Conservation (phyloP, 2,113 vertebrate genomes). For the Columba livia region DNA sequence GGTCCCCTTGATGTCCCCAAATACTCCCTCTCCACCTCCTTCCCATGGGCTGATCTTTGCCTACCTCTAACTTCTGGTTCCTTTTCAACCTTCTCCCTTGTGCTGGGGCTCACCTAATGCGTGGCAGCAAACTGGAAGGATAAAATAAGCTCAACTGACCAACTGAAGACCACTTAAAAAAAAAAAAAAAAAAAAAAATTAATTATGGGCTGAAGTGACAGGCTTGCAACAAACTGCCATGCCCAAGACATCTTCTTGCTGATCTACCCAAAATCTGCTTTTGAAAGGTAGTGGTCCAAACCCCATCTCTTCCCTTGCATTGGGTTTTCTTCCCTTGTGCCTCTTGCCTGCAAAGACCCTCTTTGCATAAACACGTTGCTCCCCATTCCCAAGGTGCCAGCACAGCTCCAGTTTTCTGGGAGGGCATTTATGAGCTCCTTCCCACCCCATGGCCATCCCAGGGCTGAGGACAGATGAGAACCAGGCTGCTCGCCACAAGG, state of each 20-base stretch:
- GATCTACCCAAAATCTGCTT: not conserved
- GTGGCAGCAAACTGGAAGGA: not conserved
- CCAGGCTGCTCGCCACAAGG: not conserved
- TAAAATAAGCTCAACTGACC: not conserved
- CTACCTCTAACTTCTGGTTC: not conserved
- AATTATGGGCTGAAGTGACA: not conserved
- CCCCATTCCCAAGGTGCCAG: fast-evolving
- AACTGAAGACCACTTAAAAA: not conserved
- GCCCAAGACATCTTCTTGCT: not conserved
- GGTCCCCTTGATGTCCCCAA: not conserved
- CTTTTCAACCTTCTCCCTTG: not conserved
- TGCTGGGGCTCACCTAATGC: fast-evolving
- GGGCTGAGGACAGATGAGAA: not conserved
- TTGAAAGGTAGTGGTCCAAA: not conserved
- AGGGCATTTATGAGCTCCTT: not conserved
- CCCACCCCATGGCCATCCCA: not conserved
- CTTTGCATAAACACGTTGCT: not conserved
- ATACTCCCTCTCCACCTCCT: not conserved
- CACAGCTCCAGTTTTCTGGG: not conserved
- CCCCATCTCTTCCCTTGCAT: not conserved
- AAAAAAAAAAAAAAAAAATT: fast-evolving
- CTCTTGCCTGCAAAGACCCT: not conserved
- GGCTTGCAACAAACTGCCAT: fast-evolving
- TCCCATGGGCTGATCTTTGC: not conserved
- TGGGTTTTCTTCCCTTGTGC: not conserved